Conservation (phyloP, 1,140 invertebrate genomes). For the Nylanderia fulva region DNA sequence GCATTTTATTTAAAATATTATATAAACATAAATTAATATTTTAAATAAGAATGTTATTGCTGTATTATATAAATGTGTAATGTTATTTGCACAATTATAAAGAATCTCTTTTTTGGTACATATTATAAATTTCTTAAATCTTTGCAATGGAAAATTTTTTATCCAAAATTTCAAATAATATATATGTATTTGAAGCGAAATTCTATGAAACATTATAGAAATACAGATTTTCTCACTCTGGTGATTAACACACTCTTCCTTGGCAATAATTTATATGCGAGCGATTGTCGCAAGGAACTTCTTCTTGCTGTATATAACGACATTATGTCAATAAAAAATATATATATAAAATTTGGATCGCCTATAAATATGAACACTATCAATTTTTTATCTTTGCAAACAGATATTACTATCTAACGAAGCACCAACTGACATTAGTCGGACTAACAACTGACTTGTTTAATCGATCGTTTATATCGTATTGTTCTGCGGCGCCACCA, state of each 20-base stretch:
- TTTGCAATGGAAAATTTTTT: neutral
- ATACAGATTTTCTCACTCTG: slow-evolving; percentile 37
- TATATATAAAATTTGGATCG: slow-evolving; percentile 1
- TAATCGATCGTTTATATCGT: slow-evolving; percentile 52
- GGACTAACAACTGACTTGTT: slow-evolving; percentile 51
- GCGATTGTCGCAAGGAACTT: slow-evolving; percentile 66
- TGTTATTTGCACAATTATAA: neutral
- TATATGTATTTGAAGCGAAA: neutral
- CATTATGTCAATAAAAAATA: neutral
- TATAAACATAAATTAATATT: too few species aligned
- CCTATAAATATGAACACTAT: neutral
- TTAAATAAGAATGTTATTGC: neutral
- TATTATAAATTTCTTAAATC: neutral
- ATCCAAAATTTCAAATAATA: neutral
- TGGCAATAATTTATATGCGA: slow-evolving; percentile 27
- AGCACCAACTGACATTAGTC: neutral
- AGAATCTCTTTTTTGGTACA: neutral
- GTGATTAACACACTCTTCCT: neutral
- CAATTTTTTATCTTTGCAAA: neutral
- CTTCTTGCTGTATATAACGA: slow-evolving; percentile 32
- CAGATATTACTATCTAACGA: neutral
- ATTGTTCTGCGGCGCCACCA: neutral
- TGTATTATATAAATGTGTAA: neutral
- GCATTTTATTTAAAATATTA: neutral
- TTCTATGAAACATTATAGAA: neutral